Percentiles rank a stretch among this genome's conserved stretches.
These are phyloP conservation scores for Astreopora myriophthalma DNA, from an alignment of 64 coral and sea anemone genomes.

Conservation along the genomic window DNA sequence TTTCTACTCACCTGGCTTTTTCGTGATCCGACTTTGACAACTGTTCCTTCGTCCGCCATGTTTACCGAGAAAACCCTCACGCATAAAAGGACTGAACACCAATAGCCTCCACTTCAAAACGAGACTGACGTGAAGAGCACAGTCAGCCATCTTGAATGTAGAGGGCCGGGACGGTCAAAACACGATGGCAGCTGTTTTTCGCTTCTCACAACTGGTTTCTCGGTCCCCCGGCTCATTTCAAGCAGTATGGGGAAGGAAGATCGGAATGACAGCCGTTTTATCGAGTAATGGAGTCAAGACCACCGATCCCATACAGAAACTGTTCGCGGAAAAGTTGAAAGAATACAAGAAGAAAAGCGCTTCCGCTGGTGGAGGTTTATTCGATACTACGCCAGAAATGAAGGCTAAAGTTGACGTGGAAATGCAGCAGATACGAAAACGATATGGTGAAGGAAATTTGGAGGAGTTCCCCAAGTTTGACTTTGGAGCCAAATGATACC, in stretches of 20 bases:
- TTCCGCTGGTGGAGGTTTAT: slow-evolving; percentile 73
- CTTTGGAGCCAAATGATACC: slow-evolving; percentile 57
- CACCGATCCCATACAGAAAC: slow-evolving; percentile 81
- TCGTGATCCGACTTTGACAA: slow-evolving; percentile 88
- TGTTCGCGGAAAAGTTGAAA: slow-evolving; percentile 89
- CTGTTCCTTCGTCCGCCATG: neutral
- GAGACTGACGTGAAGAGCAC: slow-evolving; percentile 12
- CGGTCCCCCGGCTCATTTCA: neutral
- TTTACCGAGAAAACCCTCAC: neutral
- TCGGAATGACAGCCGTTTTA: slow-evolving; percentile 62
- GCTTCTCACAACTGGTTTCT: slow-evolving; percentile 36
- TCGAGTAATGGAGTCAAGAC: slow-evolving; percentile 77
- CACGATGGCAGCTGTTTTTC: slow-evolving; percentile 74
- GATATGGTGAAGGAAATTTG: slow-evolving; percentile 85
- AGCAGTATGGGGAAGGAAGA: slow-evolving; percentile 56
- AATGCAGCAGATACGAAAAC: slow-evolving; percentile 84
- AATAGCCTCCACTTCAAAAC: slow-evolving; percentile 11
- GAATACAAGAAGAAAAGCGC: slow-evolving; percentile 92
- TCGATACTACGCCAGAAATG: slow-evolving; percentile 77
- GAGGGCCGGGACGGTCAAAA: neutral
- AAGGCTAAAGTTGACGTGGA: slow-evolving; percentile 81
- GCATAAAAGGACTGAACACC: neutral
- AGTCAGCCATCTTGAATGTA: slow-evolving; percentile 80
- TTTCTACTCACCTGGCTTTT: slow-evolving; percentile 79
- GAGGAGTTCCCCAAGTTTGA: slow-evolving; percentile 98